Conservation (phyloP, 1,140 invertebrate species). For the Oscheius sp. region DNA sequence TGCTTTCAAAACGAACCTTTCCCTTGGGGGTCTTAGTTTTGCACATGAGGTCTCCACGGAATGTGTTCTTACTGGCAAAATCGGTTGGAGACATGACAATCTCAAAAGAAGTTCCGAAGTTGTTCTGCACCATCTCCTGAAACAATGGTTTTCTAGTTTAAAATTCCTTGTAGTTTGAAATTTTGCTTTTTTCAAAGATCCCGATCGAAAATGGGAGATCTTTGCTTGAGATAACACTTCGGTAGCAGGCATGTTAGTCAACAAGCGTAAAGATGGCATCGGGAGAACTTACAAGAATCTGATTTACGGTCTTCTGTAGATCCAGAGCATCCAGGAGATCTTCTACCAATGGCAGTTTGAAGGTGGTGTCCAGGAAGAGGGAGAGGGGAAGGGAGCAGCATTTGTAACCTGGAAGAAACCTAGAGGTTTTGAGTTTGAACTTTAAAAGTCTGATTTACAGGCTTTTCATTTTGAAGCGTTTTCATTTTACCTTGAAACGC, state of each 20-base stretch:
- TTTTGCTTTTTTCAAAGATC: neutral
- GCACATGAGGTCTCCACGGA: neutral
- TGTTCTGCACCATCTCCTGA: neutral
- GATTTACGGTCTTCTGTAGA: neutral
- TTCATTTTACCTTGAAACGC: too few relatives aligned
- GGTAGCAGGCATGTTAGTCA: too few relatives aligned
- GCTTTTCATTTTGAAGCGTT: too few relatives aligned
- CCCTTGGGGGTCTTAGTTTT: neutral
- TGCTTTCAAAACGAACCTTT: neutral
- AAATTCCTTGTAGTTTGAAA: neutral
- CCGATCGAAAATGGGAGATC: neutral
- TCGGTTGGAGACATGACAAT: neutral
- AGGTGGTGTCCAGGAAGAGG: neutral
- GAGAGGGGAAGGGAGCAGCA: neutral
- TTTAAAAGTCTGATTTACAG: too few relatives aligned
- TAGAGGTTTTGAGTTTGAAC: too few relatives aligned
- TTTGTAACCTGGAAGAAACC: neutral
- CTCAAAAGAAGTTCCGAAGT: constrained; percentile 2
- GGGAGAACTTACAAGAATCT: neutral
- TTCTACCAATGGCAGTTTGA: neutral
- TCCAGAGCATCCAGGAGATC: neutral
- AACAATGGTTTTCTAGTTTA: neutral
- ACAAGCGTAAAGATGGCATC: too few relatives aligned
- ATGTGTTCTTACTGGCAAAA: neutral
- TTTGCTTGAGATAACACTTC: neutral